phyloP scores from a whole-genome alignment of 2,888 invertebrate species.

The Noctua comes region DNA sequence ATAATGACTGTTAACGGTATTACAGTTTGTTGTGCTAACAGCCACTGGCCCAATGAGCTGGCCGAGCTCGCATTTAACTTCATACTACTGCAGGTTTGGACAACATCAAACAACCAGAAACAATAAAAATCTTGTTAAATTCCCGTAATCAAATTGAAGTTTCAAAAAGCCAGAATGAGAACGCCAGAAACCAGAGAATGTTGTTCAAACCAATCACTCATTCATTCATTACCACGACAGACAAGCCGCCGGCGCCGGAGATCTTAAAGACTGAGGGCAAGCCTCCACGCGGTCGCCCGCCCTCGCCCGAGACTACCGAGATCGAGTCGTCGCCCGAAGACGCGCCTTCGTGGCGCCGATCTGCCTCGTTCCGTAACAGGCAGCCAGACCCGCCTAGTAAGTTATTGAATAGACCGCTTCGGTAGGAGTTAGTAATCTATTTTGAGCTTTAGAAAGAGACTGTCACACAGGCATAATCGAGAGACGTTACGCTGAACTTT shows the following conservation, averaged over 20 bases:
- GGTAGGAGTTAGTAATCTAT: slow-evolving; percentile 3
- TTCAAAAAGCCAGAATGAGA: not conserved
- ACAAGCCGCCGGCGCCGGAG: slow-evolving; percentile 81
- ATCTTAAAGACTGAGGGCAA: slow-evolving; percentile 86
- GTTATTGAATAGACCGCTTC: slow-evolving; percentile 51
- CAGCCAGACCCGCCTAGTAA: slow-evolving; percentile 81
- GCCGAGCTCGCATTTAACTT: slow-evolving; percentile 53
- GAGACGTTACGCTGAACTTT: not conserved
- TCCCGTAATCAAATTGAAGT: not conserved
- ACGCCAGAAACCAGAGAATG: slow-evolving; percentile 21
- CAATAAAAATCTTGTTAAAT: not conserved
- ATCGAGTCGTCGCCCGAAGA: slow-evolving; percentile 76
- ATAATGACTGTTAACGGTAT: slow-evolving; percentile 12
- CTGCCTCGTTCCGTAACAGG: slow-evolving; percentile 82
- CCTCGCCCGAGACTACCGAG: slow-evolving; percentile 79
- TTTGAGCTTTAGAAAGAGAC: slow-evolving; percentile 6
- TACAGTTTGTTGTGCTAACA: slow-evolving; percentile 47
- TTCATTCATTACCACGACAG: slow-evolving; percentile 70
- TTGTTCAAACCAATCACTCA: slow-evolving; percentile 63
- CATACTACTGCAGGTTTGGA: slow-evolving; percentile 60
- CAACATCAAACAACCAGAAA: slow-evolving; percentile 49
- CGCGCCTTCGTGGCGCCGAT: slow-evolving; percentile 86
- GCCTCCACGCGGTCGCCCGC: slow-evolving; percentile 84
- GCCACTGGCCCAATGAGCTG: slow-evolving; percentile 47
- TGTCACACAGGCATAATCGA: not conserved